Conservation (phyloP, 2,888 invertebrate species). For the Sepiola atlantica region DNA sequence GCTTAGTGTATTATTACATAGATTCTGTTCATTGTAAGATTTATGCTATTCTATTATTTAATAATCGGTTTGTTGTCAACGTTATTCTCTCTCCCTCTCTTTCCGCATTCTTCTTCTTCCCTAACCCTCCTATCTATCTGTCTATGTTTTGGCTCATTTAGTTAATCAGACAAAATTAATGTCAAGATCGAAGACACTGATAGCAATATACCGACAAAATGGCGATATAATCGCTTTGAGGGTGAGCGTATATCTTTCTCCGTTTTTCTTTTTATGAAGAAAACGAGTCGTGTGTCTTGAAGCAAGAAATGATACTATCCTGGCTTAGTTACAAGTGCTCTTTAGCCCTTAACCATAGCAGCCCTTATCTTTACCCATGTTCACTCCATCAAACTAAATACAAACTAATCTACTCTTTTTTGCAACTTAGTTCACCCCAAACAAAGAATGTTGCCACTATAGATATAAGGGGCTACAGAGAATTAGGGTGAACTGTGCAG, state of each 20-base stretch:
- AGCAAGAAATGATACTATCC: not conserved
- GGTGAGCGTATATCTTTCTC: not conserved
- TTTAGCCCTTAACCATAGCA: not conserved
- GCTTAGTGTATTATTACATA: no score
- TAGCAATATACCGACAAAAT: not conserved
- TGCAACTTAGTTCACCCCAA: no score
- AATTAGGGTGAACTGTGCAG: no score
- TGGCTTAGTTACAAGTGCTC: not conserved
- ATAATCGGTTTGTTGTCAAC: not conserved
- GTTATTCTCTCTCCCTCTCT: not conserved
- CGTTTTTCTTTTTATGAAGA: not conserved
- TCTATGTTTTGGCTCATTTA: not conserved
- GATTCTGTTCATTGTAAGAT: no score
- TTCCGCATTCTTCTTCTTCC: not conserved
- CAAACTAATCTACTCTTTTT: not conserved
- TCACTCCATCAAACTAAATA: not conserved
- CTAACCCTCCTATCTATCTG: not conserved
- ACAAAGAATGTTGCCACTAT: no score
- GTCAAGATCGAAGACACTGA: not conserved
- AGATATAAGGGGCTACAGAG: no score
- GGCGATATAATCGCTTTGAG: not conserved
- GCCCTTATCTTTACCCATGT: not conserved
- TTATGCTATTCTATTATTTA: no score
- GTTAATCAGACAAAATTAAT: not conserved
- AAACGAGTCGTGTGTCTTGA: not conserved